Evolutionary conservation across 2,888 invertebrate genomes (phyloP).

Genomic region (Nectonema munidae): DNA sequence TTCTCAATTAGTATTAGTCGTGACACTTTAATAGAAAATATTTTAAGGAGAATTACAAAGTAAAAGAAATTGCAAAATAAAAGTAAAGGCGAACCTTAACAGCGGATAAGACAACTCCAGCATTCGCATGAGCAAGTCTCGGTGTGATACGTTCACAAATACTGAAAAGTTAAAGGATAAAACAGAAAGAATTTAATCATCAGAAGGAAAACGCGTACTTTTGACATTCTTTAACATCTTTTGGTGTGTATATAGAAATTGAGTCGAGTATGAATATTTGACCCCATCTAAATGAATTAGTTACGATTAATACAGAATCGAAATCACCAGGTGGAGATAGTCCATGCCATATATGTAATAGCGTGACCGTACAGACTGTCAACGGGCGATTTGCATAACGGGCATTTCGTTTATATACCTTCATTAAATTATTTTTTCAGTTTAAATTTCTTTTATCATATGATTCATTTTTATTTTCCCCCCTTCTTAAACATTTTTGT

Average conservation of each 20-base stretch:
- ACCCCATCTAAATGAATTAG: constrained; percentile 33
- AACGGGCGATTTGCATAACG: too few relatives aligned
- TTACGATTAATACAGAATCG: too few relatives aligned
- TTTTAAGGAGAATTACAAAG: neutral
- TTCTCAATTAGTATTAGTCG: too few relatives aligned
- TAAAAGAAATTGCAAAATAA: neutral
- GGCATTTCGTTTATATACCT: too few relatives aligned
- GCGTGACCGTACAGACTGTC: too few relatives aligned
- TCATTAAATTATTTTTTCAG: too few relatives aligned
- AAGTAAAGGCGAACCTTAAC: constrained; percentile 36
- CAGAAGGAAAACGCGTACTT: constrained; percentile 26
- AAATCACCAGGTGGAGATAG: too few relatives aligned
- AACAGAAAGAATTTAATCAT: neutral
- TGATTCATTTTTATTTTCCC: too few relatives aligned
- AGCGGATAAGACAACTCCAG: constrained; percentile 85
- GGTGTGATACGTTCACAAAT: constrained; percentile 91
- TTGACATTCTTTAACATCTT: constrained; percentile 85
- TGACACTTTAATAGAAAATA: too few relatives aligned
- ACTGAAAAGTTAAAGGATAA: constrained; percentile 24
- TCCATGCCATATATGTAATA: too few relatives aligned
- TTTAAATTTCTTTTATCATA: too few relatives aligned
- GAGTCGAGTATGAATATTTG: constrained; percentile 94
- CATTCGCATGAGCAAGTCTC: constrained; percentile 82
- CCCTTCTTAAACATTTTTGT: too few relatives aligned
- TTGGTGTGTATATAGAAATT: constrained; percentile 71